These are phyloP conservation scores for Macrocentrus cingulum DNA, from an alignment of 1,140 invertebrate genomes.

Conservation along the genomic window DNA sequence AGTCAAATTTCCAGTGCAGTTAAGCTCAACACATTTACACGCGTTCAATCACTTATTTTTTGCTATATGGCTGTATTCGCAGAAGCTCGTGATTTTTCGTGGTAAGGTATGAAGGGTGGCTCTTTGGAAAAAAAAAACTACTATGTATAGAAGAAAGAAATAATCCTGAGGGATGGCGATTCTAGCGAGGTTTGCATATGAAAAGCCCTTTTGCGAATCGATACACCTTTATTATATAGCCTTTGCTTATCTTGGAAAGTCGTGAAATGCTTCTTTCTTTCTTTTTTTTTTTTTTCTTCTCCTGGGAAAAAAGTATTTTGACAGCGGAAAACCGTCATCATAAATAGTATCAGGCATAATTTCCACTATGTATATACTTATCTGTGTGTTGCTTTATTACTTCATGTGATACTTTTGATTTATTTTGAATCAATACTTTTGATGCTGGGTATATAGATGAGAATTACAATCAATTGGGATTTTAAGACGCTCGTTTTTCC, in stretches of 20 bases:
- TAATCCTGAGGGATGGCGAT: conserved; percentile 57
- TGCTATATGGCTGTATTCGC: no score
- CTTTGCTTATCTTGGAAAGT: conserved; percentile 52
- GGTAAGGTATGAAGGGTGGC: conserved; percentile 14
- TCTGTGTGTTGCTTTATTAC: no score
- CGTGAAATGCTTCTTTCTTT: background rate
- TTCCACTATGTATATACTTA: no score
- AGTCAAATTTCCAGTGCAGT: no score
- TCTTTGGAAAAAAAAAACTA: no score
- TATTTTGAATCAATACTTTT: no score
- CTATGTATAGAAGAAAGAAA: conserved; percentile 38
- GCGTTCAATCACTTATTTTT: no score
- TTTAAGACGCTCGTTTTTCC: conserved; percentile 9
- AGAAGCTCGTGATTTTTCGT: background rate
- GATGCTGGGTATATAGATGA: no score
- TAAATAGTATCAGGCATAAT: no score
- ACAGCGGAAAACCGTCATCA: background rate
- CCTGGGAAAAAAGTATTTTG: conserved; percentile 7
- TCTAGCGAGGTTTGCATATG: conserved; percentile 58
- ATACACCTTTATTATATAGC: conserved; percentile 57
- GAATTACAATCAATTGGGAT: conserved; percentile 17
- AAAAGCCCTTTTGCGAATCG: conserved; percentile 56
- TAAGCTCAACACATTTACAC: no score
- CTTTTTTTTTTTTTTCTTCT: conserved; percentile 24
- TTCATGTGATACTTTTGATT: no score